Evolutionary conservation across 1,140 invertebrate genomes (phyloP), one percentile per base, ranked within the genome.

Genomic region (Phthorimaea operculella): DNA sequence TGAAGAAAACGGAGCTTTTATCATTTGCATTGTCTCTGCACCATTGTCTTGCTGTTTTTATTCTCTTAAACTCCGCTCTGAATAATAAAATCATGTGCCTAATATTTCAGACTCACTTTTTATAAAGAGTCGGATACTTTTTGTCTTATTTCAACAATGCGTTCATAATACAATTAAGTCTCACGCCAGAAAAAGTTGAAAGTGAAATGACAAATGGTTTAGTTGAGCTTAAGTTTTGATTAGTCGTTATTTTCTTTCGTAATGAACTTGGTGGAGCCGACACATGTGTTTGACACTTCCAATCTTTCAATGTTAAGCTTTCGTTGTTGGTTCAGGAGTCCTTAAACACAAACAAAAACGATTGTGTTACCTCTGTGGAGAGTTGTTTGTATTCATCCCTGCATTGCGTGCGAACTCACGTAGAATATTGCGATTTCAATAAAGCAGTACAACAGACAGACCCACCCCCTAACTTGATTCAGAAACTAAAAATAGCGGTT

Each of bases 231-330:
- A 47, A 47, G 11, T 47, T 16, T 47, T 47, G 44, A 47, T 47
- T n/a, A 39, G 44, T 47, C 44, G 44, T 47, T 47, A 47, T 15
- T 47, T 39, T n/a, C 36, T 39, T 39, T 47, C 44, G 8, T 47
- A 47, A 5, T 47, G 11, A 47, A 47, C 42, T 45, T 45, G 6
- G 14, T n/a, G n/a, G n/a, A n/a, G n/a, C 39, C 14, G 11, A 4
- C 44, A 47, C 15, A 16, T 47, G 44, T 47, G 44, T 47, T 47
- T 47, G 44, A 47, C 44, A 9, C 36, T 39, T 39, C 10, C 10
- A 12, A 39, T n/a, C 36, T 39, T n/a, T 39, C n/a, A 12, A 12
- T 12, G 36, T 39, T 28, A 28, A 28, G 10, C 10, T 12, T 9
- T 39, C 1, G n/a, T 39, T 39, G 36, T 39, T 39, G 10, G 10